phyloP scores from a whole-genome alignment of 2,113 vertebrate genomes.

The Crotalus tigris region DNA sequence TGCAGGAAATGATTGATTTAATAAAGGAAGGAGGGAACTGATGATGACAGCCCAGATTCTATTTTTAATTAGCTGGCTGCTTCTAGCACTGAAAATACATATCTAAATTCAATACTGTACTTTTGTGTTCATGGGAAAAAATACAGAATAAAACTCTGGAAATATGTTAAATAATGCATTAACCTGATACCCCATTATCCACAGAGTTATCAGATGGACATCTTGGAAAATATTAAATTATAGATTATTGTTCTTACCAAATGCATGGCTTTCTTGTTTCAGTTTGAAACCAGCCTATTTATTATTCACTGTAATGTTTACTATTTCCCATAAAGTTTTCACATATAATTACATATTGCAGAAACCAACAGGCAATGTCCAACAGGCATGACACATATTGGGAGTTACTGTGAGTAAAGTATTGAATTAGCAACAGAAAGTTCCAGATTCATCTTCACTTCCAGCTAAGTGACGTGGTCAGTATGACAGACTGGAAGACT shows the following conservation, averaged over 20 bases:
- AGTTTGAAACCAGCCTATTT: conserved; percentile 7
- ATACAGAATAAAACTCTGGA: background rate
- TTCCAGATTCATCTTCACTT: background rate
- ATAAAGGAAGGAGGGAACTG: conserved; percentile 15
- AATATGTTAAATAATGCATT: background rate
- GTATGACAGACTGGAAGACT: background rate
- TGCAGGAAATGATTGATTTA: conserved; percentile 41
- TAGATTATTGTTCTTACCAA: conserved; percentile 14
- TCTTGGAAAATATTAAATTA: conserved; percentile 17
- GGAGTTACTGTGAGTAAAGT: background rate
- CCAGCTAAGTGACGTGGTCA: background rate
- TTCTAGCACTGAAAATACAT: background rate
- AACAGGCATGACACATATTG: background rate
- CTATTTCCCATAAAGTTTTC: background rate
- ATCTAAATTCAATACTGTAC: conserved; percentile 18
- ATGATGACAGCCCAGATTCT: conserved; percentile 20
- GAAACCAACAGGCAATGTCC: background rate
- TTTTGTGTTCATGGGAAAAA: conserved; percentile 8
- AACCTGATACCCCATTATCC: background rate
- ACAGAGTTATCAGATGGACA: background rate
- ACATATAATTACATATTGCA: background rate
- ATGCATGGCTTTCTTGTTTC: conserved; percentile 11
- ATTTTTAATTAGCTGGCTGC: conserved; percentile 32
- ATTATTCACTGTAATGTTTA: conserved; percentile 3
- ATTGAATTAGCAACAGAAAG: background rate